Conservation (phyloP, 1,140 invertebrate genomes). For the Drosophila hydei region DNA sequence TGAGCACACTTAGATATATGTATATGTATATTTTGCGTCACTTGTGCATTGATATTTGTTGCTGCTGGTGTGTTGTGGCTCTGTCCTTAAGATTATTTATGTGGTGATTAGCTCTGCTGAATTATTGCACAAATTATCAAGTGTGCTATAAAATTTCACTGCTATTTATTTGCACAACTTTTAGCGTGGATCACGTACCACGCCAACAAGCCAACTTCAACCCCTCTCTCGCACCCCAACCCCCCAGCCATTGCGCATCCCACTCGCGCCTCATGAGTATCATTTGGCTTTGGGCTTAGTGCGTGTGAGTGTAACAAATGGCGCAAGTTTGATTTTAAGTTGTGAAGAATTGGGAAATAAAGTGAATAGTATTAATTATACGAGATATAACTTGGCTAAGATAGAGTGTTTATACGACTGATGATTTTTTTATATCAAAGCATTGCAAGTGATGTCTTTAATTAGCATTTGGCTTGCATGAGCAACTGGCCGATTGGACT, state of each 20-base stretch:
- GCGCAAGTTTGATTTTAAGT: constrained; percentile 67
- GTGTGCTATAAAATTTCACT: constrained; percentile 79
- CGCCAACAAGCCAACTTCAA: constrained; percentile 8
- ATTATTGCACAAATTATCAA: constrained; percentile 81
- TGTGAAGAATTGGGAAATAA: constrained; percentile 57
- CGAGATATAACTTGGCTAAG: constrained; percentile 12
- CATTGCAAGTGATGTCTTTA: too few species aligned
- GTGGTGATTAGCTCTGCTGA: constrained; percentile 77
- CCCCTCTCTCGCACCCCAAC: background rate
- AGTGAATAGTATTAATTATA: constrained; percentile 64
- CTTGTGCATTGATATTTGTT: constrained; percentile 22
- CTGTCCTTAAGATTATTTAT: constrained; percentile 80
- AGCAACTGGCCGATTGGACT: too few species aligned
- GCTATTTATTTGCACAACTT: constrained; percentile 73
- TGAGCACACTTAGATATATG: background rate
- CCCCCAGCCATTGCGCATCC: background rate
- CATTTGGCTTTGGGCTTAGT: constrained; percentile 43
- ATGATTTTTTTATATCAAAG: too few species aligned
- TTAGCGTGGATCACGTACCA: constrained; percentile 59
- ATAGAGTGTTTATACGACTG: too few species aligned
- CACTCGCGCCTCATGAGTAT: constrained; percentile 63
- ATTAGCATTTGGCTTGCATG: too few species aligned
- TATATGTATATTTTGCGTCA: constrained; percentile 28
- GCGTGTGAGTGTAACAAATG: constrained; percentile 62
- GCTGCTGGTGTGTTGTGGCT: constrained; percentile 26